Percentiles rank a stretch among this genome's conserved stretches.
phyloP scores from a whole-genome alignment of 2,113 vertebrate genomes.

The Phycodurus eques region DNA sequence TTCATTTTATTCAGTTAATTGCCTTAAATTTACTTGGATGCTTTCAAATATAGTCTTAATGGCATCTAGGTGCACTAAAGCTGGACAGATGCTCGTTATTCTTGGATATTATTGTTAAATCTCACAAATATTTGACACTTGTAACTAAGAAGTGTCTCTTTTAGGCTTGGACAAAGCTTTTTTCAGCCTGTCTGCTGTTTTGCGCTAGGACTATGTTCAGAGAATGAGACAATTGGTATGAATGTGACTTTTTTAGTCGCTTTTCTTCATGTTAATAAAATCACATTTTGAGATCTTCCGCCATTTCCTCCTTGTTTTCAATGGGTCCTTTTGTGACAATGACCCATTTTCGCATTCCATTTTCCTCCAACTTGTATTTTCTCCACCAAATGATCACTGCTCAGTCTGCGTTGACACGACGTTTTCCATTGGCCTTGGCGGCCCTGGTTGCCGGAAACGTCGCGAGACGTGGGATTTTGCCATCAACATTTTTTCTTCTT shows the following conservation, averaged over 20 bases:
- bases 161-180: background rate
- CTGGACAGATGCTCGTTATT: background rate
- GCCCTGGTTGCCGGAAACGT: too few species aligned
- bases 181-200: background rate
- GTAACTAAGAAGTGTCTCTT: background rate
- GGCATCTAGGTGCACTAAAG: background rate
- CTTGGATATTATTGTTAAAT: background rate
- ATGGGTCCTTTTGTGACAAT: conserved; percentile 22
- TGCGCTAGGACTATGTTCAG: background rate
- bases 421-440: too few species aligned
- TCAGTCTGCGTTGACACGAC: background rate
- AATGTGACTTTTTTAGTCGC: conserved; percentile 11
- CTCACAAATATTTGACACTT: background rate
- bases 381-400: background rate
- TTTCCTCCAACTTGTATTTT: conserved; percentile 42
- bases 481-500: too few species aligned
- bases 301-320: conserved; percentile 47
- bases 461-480: too few species aligned
- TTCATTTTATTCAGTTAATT: background rate
- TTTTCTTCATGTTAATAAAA: conserved; percentile 46
- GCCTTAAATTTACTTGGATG: background rate
- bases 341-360: conserved; percentile 41
- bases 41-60: background rate
- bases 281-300: conserved; percentile 39
- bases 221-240: conserved; percentile 5